These are phyloP conservation scores for Lomographa bimaculata DNA, from an alignment of 2,888 invertebrate genomes.

Conservation along the genomic window DNA sequence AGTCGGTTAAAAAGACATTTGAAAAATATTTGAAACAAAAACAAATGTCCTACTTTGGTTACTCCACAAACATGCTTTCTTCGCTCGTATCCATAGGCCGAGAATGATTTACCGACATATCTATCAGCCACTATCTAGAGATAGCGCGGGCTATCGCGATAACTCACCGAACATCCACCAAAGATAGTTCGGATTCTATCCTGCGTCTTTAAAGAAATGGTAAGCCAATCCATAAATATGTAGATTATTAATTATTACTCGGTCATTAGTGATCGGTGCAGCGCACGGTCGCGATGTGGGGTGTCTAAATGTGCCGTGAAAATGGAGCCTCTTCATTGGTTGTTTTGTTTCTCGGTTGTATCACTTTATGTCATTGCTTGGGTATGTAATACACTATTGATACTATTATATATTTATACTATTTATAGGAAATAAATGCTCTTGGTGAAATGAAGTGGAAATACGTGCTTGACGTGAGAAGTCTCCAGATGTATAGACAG, in stretches of 20 bases:
- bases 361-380: conserved; percentile 48
- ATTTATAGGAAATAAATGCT: background rate
- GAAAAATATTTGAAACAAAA: too few relatives aligned
- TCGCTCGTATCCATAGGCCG: conserved; percentile 9
- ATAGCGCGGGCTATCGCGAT: conserved; percentile 30
- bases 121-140: conserved; percentile 27
- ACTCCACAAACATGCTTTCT: conserved; percentile 22
- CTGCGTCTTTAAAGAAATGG: conserved; percentile 64
- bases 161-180: conserved; percentile 26
- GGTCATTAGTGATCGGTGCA: conserved; percentile 21
- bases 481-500: too few relatives aligned
- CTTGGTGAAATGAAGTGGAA: too few relatives aligned
- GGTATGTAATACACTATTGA: conserved; percentile 41
- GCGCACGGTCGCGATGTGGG: conserved; percentile 20
- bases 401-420: background rate
- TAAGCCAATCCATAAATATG: conserved; percentile 58
- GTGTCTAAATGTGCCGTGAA: conserved; percentile 26
- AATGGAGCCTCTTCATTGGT: conserved; percentile 33
- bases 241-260: conserved; percentile 36
- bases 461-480: too few relatives aligned
- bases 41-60: conserved; percentile 14
- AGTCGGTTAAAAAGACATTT: too few relatives aligned
- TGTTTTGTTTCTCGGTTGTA: conserved; percentile 39
- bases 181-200: conserved; percentile 53
- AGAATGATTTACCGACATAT: conserved; percentile 20